These are phyloP conservation scores for Perizoma affinitatum DNA, from an alignment of 2,888 invertebrate genomes.

Conservation along the genomic window DNA sequence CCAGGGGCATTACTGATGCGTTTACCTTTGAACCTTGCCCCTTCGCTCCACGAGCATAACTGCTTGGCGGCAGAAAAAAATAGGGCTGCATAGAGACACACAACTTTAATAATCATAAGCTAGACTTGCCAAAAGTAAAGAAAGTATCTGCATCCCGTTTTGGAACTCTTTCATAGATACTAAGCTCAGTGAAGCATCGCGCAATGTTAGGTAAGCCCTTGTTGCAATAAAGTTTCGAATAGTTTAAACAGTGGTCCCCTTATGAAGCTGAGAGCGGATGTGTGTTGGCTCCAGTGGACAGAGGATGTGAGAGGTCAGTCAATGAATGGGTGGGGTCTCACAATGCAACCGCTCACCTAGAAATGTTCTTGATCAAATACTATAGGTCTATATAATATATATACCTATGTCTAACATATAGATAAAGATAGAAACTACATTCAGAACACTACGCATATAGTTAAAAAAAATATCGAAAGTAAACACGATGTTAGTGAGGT, in stretches of 20 bases:
- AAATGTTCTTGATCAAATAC: background rate
- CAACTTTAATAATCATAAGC: slow-evolving; percentile 1
- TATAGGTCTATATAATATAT: too few species aligned
- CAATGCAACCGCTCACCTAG: slow-evolving; percentile 8
- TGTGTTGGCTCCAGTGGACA: slow-evolving; percentile 24
- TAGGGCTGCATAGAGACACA: too few species aligned
- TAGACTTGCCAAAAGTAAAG: slow-evolving; percentile 3
- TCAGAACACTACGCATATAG: too few species aligned
- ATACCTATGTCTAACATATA: too few species aligned
- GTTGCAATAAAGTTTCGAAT: slow-evolving; percentile 24
- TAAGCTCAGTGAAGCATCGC: slow-evolving; percentile 13
- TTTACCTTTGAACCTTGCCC: too few species aligned
- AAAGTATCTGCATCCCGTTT: slow-evolving; percentile 3
- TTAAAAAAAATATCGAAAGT: too few species aligned
- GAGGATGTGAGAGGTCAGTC: slow-evolving; percentile 32
- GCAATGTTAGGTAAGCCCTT: slow-evolving; percentile 16
- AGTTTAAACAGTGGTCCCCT: slow-evolving; percentile 20
- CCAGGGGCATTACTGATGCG: too few species aligned
- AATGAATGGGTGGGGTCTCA: slow-evolving; percentile 23
- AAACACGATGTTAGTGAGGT: too few species aligned
- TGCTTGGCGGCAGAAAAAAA: too few species aligned
- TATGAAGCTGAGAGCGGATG: slow-evolving; percentile 33
- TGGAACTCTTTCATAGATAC: slow-evolving; percentile 8
- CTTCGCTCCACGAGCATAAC: too few species aligned
- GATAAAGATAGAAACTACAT: too few species aligned